Conservation (phyloP, 2,888 invertebrate species). For the Morpho helenor region DNA sequence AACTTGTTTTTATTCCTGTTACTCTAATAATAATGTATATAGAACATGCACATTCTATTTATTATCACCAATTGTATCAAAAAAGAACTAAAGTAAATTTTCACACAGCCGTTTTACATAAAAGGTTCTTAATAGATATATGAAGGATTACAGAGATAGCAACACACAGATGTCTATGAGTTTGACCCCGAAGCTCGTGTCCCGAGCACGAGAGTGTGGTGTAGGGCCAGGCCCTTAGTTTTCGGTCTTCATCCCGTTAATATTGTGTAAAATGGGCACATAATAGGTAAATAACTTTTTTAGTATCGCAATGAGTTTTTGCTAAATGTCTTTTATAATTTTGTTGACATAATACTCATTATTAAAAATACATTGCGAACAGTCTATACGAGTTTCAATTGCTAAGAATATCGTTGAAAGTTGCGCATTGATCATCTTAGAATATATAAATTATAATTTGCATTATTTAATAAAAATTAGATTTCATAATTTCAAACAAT, state of each 20-base stretch:
- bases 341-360: constrained; percentile 30
- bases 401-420: constrained; percentile 74
- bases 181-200: constrained; percentile 80
- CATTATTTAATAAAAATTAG: constrained; percentile 43
- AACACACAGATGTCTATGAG: constrained; percentile 75
- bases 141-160: constrained; percentile 38
- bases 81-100: not conserved
- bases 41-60: not conserved
- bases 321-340: constrained; percentile 20
- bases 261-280: constrained; percentile 77
- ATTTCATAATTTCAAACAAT: constrained; percentile 19
- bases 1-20: constrained; percentile 20
- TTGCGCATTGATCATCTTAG: constrained; percentile 65
- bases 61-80: not conserved
- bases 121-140: constrained; percentile 12
- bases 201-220: constrained; percentile 73
- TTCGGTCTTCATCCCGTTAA: constrained; percentile 68
- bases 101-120: not conserved
- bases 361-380: constrained; percentile 59
- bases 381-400: constrained; percentile 53
- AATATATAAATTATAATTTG: constrained; percentile 53
- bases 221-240: constrained; percentile 76
- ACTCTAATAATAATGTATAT: not conserved
- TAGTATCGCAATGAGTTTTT: constrained; percentile 29
- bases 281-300: constrained; percentile 72